Evolutionary conservation across 2,113 vertebrate species (phyloP), one percentile per base, ranked within the genome.

Genomic region (Genyomyrus donnyi): DNA sequence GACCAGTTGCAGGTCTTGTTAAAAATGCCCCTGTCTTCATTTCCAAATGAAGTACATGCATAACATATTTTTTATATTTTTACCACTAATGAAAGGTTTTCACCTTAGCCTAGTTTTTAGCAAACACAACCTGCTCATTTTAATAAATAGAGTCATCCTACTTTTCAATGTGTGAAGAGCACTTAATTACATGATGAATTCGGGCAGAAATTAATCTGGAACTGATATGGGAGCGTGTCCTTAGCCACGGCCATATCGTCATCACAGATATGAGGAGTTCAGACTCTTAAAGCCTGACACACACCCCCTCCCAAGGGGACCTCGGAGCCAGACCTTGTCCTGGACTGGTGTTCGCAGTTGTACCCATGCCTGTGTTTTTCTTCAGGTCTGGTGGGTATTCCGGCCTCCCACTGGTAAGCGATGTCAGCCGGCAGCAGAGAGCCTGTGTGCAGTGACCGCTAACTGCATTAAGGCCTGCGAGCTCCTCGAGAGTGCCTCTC

Each of bases 381-480:
- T 85, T 85, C 83, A 6, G 42, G 1, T 85, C 85, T 87, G 2
- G 27, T 87, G 31, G 85, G 39, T 21, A 42, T 87, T 87, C 53
- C 1, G 21, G 53, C 53, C 3, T 58, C 35, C 11, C 3, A 3
- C 87, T 45, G 35, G 35, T 45, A 45, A 66, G 48, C 53, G 58
- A 27, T 62, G 53, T n/a, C 15, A 6, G 35, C 39, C 3, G 19
- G 39, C 53, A 88, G 19, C 50, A 39, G 85, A 86, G 27, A 39
- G 87, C 49, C 31, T 1, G 35, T 46, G 87, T 66, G 35, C 58
- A 88, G 87, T 62, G 87, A 53, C 53, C 19, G 3, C 56, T 88
- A 88, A 88, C 87, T 88, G 35, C 87, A 42, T 88, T 88, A 88
- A 88, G 56, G 56, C 87, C 39, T 45, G 56, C 21, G 5, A 50